These are phyloP conservation scores for Sorex fumeus DNA, from an alignment of 2,113 vertebrate species.

Conservation along the genomic window DNA sequence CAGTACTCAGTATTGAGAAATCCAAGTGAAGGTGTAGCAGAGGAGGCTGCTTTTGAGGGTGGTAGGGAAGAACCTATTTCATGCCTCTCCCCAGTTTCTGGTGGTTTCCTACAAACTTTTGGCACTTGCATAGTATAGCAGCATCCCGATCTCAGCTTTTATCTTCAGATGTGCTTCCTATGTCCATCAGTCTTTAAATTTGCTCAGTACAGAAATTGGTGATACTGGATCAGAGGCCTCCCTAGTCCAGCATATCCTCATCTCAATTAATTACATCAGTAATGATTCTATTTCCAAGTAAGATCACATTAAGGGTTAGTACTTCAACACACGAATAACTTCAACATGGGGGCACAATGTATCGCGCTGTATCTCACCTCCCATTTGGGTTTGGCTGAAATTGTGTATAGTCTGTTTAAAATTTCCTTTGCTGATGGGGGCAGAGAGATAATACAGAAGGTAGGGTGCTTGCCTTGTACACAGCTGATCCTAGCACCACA, in stretches of 20 bases:
- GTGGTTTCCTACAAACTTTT: background rate
- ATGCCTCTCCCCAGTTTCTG: background rate
- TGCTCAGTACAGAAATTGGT: background rate
- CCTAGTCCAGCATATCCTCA: background rate
- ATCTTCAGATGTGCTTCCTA: conserved; percentile 16
- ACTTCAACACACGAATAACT: conserved; percentile 3
- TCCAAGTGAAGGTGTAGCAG: background rate
- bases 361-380: background rate
- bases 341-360: background rate
- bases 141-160: background rate
- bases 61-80: background rate
- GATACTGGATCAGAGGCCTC: background rate
- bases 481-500: too few relatives aligned
- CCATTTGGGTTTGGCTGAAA: background rate
- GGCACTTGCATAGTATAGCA: background rate
- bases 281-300: conserved; percentile 27
- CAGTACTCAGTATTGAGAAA: too few relatives aligned
- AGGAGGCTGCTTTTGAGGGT: background rate
- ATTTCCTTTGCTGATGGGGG: background rate
- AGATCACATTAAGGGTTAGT: background rate
- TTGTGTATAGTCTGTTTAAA: background rate
- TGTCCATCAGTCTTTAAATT: background rate
- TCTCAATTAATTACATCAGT: background rate
- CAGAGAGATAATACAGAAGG: too few relatives aligned
- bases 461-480: too few relatives aligned